Evolutionary conservation across 2,113 vertebrate genomes (phyloP), one percentile per base, ranked within the genome.

Genomic region (Sylvilagus bachmani): DNA sequence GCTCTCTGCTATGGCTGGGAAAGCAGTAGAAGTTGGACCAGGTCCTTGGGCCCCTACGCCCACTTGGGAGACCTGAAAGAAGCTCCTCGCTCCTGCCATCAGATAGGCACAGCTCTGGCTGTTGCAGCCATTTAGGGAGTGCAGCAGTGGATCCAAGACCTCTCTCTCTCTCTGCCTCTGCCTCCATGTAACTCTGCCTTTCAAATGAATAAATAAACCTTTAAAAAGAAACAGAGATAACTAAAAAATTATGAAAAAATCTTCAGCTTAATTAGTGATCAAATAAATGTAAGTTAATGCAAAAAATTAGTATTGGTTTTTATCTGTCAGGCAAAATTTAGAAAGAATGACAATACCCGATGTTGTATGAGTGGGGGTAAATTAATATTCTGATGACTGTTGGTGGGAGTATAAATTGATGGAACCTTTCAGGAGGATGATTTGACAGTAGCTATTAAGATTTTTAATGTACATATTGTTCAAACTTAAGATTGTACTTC

Each of bases 261-360:
- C 10, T 22, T 66, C 70, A 29, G 22, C 75, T 44, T 85, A 24
- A 49, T 36, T 81, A 62, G 44, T 77, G 80, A 75, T 87, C 66
- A 90, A 92, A 86, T 25, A 80, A 87, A 75, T 90, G 10, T 31
- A 69, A 88, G 17, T 75, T 84, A 92, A 87, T 78, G 19, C 10
- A 85, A 93, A 90, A 91, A 87, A 19, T 58, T 19, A 91, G 31
- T 49, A 70, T 73, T 55, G 38, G 82, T 93, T 89, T 86, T 91
- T n/a, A 82, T 87, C 14, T 82, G 22, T 64, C 36, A 82, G 73
- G 49, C 17, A 86, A 58, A 33, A 51, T 90, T 88, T 86, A n/a
- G 78, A 64, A 70, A 88, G 79, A 86, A 91, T 83, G 16, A 49
- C 77, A 78, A 62, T 27, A 49, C 3, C 33, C 10, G 67, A 10